Conservation (phyloP, 1,140 invertebrate genomes). For the Colletes gigas region DNA sequence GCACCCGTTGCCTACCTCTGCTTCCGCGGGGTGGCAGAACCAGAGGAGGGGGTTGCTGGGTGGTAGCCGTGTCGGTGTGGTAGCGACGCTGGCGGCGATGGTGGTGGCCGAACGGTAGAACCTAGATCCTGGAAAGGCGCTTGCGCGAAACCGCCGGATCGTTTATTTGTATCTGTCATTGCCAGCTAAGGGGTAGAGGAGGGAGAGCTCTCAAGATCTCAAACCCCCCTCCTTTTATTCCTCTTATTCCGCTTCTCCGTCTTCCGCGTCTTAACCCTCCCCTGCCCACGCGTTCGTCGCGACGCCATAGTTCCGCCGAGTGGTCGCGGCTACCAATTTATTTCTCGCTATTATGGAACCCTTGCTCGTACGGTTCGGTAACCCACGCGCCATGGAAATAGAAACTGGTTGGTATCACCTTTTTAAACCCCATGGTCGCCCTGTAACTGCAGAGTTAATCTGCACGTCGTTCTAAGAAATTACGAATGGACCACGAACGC, state of each 20-base stretch:
- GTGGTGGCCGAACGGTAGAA: conserved; percentile 30
- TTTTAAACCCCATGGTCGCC: too few species aligned
- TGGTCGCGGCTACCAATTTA: conserved; percentile 44
- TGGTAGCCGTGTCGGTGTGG: conserved; percentile 41
- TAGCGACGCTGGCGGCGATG: conserved; percentile 16
- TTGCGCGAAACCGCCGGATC: conserved; percentile 71
- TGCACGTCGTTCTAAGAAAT: too few species aligned
- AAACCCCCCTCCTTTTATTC: conserved; percentile 58
- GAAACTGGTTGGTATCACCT: background rate
- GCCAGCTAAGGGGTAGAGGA: conserved; percentile 68
- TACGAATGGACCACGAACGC: too few species aligned
- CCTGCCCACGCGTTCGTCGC: background rate
- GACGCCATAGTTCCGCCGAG: conserved; percentile 41
- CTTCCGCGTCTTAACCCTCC: background rate
- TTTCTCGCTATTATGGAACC: conserved; percentile 27
- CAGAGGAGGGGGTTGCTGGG: conserved; percentile 32
- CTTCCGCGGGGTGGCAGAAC: conserved; percentile 49
- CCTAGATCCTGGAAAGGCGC: conserved; percentile 64
- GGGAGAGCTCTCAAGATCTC: conserved; percentile 55
- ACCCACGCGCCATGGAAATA: background rate
- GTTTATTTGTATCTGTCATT: conserved; percentile 82
- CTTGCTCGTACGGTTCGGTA: background rate
- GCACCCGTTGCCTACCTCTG: conserved; percentile 55
- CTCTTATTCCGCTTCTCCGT: conserved; percentile 57
- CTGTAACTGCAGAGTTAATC: too few species aligned